Conservation (phyloP, 2,797 vertebrate species). For the Lerista edwardsae region DNA sequence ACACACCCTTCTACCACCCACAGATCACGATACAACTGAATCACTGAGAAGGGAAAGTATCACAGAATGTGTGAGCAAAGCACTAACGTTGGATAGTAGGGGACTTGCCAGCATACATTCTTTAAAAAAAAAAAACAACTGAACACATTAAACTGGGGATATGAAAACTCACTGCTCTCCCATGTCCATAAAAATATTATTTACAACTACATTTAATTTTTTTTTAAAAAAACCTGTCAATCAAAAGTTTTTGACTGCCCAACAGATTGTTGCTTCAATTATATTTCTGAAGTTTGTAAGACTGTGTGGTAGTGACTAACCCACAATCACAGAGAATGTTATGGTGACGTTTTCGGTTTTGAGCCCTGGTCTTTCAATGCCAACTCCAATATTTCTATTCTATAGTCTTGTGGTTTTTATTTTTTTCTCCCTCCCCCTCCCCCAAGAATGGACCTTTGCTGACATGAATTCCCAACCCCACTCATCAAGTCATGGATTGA, state of each 20-base stretch:
- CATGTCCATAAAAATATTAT: neutral
- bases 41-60: too few species aligned
- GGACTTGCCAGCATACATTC: too few species aligned
- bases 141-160: too few species aligned
- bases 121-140: too few species aligned
- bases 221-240: neutral
- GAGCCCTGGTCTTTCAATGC: neutral
- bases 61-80: too few species aligned
- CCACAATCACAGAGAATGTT: neutral
- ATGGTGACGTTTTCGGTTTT: too few species aligned
- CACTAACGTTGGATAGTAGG: too few species aligned
- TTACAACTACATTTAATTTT: neutral
- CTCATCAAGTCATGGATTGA: neutral
- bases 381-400: neutral
- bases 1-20: too few species aligned
- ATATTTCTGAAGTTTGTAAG: neutral
- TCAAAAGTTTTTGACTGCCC: neutral
- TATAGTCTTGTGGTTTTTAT: neutral
- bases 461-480: neutral
- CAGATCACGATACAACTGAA: too few species aligned
- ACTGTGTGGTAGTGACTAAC: neutral
- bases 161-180: neutral
- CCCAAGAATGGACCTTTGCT: neutral
- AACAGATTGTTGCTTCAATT: neutral
- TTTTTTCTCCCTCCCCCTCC: too few species aligned